phyloP scores from a whole-genome alignment of 2,113 vertebrate genomes.

The Pterocles gutturalis region DNA sequence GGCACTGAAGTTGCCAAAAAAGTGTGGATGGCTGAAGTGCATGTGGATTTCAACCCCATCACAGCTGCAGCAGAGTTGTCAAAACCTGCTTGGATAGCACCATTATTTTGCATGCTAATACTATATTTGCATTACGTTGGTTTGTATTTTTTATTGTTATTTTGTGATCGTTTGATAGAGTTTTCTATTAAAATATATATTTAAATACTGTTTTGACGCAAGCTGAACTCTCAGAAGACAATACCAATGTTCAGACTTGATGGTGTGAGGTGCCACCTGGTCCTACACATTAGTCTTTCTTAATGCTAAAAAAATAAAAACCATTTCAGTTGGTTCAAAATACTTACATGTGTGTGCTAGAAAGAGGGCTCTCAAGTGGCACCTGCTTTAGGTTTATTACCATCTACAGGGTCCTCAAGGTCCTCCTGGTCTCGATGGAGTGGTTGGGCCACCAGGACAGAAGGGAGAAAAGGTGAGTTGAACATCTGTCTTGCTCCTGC shows the following conservation, averaged over 20 bases:
- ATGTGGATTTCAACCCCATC: not conserved
- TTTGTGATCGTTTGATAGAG: not conserved
- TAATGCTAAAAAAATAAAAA: no score
- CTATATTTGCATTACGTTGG: not conserved
- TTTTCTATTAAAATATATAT: not conserved
- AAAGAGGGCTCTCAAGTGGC: not conserved
- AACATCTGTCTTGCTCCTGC: not conserved
- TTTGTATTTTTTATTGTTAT: not conserved
- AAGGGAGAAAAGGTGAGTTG: conserved; percentile 86
- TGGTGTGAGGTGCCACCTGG: not conserved
- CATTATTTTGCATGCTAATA: not conserved
- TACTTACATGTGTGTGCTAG: not conserved
- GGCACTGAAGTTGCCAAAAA: not conserved
- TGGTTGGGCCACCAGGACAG: conserved; percentile 77
- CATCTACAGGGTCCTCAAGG: conserved; percentile 82
- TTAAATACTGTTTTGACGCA: not conserved
- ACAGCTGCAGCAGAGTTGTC: not conserved
- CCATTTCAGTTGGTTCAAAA: not conserved
- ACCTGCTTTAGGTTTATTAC: not conserved
- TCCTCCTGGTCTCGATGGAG: conserved; percentile 81
- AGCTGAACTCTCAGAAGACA: not conserved
- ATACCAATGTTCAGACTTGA: not conserved
- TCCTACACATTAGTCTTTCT: not conserved
- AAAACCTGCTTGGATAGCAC: not conserved
- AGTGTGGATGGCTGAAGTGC: not conserved